Conservation (phyloP, 2,797 vertebrate species). For the Miichthys miiuy region DNA sequence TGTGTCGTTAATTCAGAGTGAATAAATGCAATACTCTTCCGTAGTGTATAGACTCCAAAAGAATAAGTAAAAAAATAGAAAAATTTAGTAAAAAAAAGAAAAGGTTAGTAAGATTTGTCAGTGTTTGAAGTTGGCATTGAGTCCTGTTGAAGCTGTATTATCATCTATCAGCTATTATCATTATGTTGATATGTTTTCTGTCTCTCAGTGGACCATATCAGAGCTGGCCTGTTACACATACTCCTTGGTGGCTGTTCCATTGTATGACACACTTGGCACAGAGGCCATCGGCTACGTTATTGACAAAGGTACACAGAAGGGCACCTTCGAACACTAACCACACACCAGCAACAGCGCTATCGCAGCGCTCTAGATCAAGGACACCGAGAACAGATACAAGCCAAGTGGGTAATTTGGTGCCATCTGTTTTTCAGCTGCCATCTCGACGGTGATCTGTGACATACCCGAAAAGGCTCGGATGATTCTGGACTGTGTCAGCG, state of each 20-base stretch:
- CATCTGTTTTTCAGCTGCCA: conserved; percentile 81
- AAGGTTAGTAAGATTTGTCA: no score
- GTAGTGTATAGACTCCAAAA: no score
- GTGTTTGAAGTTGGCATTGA: no score
- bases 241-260: conserved; percentile 92
- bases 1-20: no score
- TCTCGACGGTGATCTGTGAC: conserved; percentile 94
- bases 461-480: conserved; percentile 89
- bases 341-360: background rate
- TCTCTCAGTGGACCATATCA: conserved; percentile 92
- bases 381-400: background rate
- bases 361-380: background rate
- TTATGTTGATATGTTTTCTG: conserved; percentile 15
- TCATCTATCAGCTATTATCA: no score
- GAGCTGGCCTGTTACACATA: conserved; percentile 96
- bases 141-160: no score
- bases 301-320: conserved; percentile 87
- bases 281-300: conserved; percentile 93
- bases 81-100: no score
- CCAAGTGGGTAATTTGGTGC: background rate
- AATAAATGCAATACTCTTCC: no score
- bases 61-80: no score
- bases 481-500: conserved; percentile 86
- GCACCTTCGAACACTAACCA: background rate
- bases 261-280: conserved; percentile 95